Conservation (phyloP, 2,113 vertebrate species). For the human region DNA sequence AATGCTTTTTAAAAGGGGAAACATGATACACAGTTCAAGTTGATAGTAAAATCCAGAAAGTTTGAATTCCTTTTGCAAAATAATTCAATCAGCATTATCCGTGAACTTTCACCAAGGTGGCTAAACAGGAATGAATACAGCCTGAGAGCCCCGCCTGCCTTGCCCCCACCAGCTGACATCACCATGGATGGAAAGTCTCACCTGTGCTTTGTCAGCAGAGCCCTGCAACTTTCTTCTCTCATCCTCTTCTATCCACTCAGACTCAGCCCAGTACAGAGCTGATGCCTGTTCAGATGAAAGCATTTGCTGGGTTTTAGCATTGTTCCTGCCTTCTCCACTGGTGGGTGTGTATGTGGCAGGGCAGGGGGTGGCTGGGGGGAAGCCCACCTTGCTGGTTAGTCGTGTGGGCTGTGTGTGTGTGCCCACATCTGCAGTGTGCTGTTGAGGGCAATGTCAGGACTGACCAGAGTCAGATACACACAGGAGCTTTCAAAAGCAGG, state of each 20-base stretch:
- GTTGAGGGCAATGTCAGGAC: accelerated
- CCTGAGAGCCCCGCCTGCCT: accelerated
- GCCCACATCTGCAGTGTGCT: accelerated
- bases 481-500: neutral
- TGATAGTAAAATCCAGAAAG: neutral
- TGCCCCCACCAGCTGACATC: accelerated
- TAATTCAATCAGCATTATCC: accelerated
- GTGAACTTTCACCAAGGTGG: neutral
- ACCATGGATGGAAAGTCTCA: accelerated
- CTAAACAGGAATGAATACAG: accelerated
- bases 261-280: neutral
- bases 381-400: neutral
- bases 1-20: neutral
- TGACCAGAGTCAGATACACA: accelerated
- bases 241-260: accelerated
- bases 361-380: no score
- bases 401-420: neutral
- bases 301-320: neutral
- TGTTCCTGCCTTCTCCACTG: accelerated
- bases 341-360: accelerated
- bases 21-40: neutral
- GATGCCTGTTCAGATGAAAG: no score
- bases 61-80: neutral
- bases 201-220: accelerated
- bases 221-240: accelerated